Percentiles rank a stretch among this genome's conserved stretches.
Conservation (phyloP, 1,140 invertebrate species). For the Coelopa frigida region DNA sequence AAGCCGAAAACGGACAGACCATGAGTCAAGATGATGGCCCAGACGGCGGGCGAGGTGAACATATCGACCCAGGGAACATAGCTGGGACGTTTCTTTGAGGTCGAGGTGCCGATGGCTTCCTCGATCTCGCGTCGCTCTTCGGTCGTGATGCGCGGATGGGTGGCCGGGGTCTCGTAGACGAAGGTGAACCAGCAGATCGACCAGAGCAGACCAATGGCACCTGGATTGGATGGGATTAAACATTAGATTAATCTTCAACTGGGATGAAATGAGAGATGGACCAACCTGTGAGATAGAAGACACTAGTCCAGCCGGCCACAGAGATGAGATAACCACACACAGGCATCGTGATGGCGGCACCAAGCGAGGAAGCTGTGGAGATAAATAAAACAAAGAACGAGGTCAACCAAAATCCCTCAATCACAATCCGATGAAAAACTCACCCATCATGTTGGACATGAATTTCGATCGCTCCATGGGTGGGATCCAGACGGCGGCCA, state of each 20-base stretch:
- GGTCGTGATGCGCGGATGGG: conserved; percentile 76
- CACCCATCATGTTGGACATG: conserved; percentile 81
- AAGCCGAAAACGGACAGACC: conserved; percentile 89
- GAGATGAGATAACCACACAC: conserved; percentile 72
- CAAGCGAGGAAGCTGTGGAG: conserved; percentile 67
- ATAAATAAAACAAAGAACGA: conserved; percentile 3
- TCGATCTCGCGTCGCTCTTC: conserved; percentile 78
- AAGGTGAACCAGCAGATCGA: conserved; percentile 76
- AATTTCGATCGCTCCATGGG: conserved; percentile 82
- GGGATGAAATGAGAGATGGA: background rate
- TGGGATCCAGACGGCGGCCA: conserved; percentile 86
- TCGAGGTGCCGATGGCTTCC: conserved; percentile 57
- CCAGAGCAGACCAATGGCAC: conserved; percentile 68
- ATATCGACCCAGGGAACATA: conserved; percentile 74
- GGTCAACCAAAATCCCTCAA: background rate
- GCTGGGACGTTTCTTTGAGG: conserved; percentile 51
- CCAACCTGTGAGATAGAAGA: conserved; percentile 75
- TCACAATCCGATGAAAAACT: conserved; percentile 31
- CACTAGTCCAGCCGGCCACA: conserved; percentile 72
- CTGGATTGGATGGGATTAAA: too few relatives aligned
- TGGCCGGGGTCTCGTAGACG: conserved; percentile 74
- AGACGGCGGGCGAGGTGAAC: conserved; percentile 75
- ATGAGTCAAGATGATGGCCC: conserved; percentile 87
- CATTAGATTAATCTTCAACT: too few relatives aligned
- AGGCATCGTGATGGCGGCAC: conserved; percentile 76